These are phyloP conservation scores for Anaspis maculata DNA, from an alignment of 2,888 invertebrate genomes.

Conservation along the genomic window DNA sequence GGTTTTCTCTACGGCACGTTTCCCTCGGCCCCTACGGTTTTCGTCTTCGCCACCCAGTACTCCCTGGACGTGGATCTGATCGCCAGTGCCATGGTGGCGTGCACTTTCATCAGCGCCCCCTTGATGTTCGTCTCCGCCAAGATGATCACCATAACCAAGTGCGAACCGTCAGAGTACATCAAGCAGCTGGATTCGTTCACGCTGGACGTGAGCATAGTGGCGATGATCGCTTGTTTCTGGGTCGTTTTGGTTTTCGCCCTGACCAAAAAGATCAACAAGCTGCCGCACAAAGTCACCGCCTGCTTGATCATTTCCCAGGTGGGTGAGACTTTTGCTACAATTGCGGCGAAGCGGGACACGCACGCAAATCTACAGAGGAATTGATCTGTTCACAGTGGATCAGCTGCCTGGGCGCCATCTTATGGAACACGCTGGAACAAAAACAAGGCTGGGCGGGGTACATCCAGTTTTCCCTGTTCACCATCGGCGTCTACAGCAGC, in stretches of 20 bases:
- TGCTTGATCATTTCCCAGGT: constrained; percentile 77
- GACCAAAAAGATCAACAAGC: constrained; percentile 65
- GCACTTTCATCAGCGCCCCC: constrained; percentile 90
- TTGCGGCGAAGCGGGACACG: no score
- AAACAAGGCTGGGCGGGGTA: constrained; percentile 56
- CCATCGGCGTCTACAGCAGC: constrained; percentile 71
- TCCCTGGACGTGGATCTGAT: constrained; percentile 82
- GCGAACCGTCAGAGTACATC: constrained; percentile 63
- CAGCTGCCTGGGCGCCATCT: constrained; percentile 64
- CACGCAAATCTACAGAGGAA: constrained; percentile 1
- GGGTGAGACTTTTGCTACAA: constrained; percentile 19
- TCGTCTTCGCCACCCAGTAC: constrained; percentile 87
- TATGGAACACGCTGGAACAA: constrained; percentile 57
- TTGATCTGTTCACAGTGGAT: constrained; percentile 50
- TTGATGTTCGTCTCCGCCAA: constrained; percentile 93
- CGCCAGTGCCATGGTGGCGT: constrained; percentile 89
- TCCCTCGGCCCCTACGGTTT: constrained; percentile 92
- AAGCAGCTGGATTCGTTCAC: constrained; percentile 70
- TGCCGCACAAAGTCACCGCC: constrained; percentile 76
- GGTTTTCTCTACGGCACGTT: constrained; percentile 94
- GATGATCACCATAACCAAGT: constrained; percentile 73
- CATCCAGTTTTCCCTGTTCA: constrained; percentile 67
- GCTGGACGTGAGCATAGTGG: constrained; percentile 75
- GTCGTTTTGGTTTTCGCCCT: constrained; percentile 63
- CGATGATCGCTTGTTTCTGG: constrained; percentile 72